Conservation (phyloP, 23 tunicate genomes). For the Ascidia mentula region DNA sequence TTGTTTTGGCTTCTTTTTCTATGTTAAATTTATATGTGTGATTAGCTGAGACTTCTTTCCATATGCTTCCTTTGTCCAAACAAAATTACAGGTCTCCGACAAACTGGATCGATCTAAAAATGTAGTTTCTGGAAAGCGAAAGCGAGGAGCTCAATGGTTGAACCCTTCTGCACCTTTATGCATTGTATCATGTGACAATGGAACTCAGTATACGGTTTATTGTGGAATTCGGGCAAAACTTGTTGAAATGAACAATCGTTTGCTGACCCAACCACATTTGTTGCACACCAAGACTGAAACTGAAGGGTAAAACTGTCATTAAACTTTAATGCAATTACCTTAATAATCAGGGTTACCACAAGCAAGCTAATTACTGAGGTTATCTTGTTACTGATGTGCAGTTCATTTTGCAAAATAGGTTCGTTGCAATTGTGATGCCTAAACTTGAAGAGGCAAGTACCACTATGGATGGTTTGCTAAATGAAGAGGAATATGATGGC, state of each 20-base stretch:
- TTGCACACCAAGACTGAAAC: constrained; percentile 35
- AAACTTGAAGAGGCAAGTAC: constrained; percentile 41
- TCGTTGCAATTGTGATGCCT: constrained; percentile 79
- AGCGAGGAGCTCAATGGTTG: constrained; percentile 94
- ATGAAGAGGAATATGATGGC: constrained; percentile 33
- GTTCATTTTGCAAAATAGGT: constrained; percentile 21
- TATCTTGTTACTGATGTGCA: too few species aligned
- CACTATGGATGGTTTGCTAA: constrained; percentile 40
- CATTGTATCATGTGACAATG: constrained; percentile 59
- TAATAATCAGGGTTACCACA: not conserved
- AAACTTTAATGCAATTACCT: too few species aligned
- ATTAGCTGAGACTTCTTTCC: too few species aligned
- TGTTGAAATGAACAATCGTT: constrained; percentile 64
- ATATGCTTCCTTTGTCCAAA: too few species aligned
- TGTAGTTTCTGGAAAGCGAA: constrained; percentile 81
- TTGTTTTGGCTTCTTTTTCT: too few species aligned
- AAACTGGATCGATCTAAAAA: constrained; percentile 58
- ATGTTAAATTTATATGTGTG: too few species aligned
- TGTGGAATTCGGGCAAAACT: constrained; percentile 77
- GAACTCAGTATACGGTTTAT: constrained; percentile 28
- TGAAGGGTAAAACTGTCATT: constrained; percentile 46
- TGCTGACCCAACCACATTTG: constrained; percentile 34
- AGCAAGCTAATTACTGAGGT: not conserved
- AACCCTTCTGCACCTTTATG: constrained; percentile 66
- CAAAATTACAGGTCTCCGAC: constrained; percentile 85